These are phyloP conservation scores for Sebastes wilsoni DNA, from an alignment of 2,797 vertebrate genomes.

Conservation along the genomic window DNA sequence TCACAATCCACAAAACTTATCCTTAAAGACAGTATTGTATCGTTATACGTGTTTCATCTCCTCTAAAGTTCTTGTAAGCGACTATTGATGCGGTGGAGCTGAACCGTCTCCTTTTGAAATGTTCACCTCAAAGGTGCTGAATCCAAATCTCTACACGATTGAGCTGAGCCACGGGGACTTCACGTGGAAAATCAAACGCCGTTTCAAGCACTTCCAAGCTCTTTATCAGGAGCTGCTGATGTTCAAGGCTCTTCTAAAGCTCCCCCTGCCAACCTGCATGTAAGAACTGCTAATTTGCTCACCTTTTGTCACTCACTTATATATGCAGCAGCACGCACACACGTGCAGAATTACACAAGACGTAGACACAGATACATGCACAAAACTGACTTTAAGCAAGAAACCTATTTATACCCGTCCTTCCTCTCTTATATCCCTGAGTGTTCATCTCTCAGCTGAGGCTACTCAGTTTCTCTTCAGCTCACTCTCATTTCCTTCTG, in stretches of 20 bases:
- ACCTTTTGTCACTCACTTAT: constrained; percentile 47
- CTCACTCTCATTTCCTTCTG: constrained; percentile 41
- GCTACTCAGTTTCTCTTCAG: constrained; percentile 47
- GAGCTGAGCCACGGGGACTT: constrained; percentile 76
- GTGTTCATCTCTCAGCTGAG: constrained; percentile 64
- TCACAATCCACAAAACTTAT: constrained; percentile 59
- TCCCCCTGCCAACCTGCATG: constrained; percentile 70
- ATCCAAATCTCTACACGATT: constrained; percentile 74
- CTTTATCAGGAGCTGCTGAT: constrained; percentile 75
- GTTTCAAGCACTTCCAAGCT: constrained; percentile 77
- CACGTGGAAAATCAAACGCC: constrained; percentile 76
- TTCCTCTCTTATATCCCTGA: constrained; percentile 27
- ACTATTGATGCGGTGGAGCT: constrained; percentile 58
- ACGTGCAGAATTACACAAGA: constrained; percentile 10
- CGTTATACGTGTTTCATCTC: constrained; percentile 56
- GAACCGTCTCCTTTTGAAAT: constrained; percentile 68
- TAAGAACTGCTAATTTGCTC: constrained; percentile 67
- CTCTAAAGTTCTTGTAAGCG: constrained; percentile 61
- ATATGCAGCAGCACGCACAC: constrained; percentile 9
- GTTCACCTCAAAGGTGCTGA: constrained; percentile 71
- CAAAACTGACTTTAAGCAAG: constrained; percentile 27
- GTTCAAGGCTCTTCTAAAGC: constrained; percentile 75
- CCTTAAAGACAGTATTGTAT: constrained; percentile 57
- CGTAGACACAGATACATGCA: neutral
- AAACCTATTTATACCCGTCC: constrained; percentile 28